Percentiles rank a stretch among this genome's conserved stretches.
phyloP scores from a whole-genome alignment of 1,140 invertebrate genomes.

The Pentalonia nigronervosa region DNA sequence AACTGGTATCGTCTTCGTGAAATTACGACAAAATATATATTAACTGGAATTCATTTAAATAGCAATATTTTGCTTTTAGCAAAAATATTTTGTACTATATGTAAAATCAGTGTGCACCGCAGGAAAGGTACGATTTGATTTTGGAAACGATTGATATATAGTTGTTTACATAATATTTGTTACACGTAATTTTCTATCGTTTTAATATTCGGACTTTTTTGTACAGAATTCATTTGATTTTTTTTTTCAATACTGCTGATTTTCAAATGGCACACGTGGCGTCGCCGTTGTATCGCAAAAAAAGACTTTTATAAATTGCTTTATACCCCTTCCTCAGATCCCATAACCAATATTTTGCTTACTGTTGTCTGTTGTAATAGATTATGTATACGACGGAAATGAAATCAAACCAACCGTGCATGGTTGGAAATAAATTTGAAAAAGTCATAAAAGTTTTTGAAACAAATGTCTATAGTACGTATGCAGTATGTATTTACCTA shows the following conservation, averaged over 20 bases:
- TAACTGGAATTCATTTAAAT: neutral
- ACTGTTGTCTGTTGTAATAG: neutral
- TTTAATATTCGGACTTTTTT: neutral
- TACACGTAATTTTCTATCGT: neutral
- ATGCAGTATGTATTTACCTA: neutral
- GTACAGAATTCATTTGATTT: constrained; percentile 6
- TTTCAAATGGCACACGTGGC: neutral
- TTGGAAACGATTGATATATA: neutral
- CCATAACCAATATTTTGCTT: neutral
- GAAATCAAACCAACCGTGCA: constrained; percentile 7
- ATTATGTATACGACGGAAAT: neutral
- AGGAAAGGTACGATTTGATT: neutral
- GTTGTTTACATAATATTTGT: neutral
- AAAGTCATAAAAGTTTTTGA: neutral
- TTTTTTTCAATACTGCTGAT: neutral
- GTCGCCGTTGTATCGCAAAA: neutral
- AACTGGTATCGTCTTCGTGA: neutral
- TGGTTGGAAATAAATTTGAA: neutral
- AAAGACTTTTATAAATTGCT: neutral
- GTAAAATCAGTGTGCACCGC: neutral
- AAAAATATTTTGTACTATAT: neutral
- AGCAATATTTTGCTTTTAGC: neutral
- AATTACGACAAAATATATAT: neutral
- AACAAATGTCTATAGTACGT: neutral
- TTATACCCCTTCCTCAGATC: neutral